Evolutionary conservation across 2,888 invertebrate species (phyloP).

Genomic region (Cenopis cana): DNA sequence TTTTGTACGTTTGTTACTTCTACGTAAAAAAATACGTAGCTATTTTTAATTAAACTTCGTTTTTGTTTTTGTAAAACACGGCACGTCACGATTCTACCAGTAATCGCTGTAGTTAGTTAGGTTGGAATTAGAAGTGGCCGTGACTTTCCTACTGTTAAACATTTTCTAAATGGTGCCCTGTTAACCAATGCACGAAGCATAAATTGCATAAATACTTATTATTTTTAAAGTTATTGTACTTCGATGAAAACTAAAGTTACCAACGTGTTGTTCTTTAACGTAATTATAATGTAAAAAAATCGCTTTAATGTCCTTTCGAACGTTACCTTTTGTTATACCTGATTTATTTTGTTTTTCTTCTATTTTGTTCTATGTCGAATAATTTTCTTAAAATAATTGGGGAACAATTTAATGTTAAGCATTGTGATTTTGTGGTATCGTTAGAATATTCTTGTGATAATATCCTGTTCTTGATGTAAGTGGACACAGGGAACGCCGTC

Average conservation of each 20-base stretch:
- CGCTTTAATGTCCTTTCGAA: constrained; percentile 78
- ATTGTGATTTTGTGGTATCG: constrained; percentile 81
- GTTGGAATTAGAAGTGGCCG: not conserved
- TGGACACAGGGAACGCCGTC: constrained; percentile 74
- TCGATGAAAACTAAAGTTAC: constrained; percentile 79
- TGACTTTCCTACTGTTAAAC: constrained; percentile 2
- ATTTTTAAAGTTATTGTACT: constrained; percentile 57
- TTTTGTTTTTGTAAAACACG: constrained; percentile 18
- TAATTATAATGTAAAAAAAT: constrained; percentile 69
- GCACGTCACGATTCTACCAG: constrained; percentile 7
- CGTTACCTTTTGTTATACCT: constrained; percentile 82
- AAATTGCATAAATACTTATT: constrained; percentile 48
- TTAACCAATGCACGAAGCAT: constrained; percentile 60
- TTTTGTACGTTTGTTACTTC: constrained; percentile 36
- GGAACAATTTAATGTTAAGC: constrained; percentile 81
- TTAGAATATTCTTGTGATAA: constrained; percentile 81
- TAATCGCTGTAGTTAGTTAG: not conserved
- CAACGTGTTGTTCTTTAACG: constrained; percentile 80
- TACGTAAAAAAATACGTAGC: constrained; percentile 40
- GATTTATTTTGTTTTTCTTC: constrained; percentile 73
- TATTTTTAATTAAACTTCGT: constrained; percentile 21
- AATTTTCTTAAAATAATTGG: constrained; percentile 68
- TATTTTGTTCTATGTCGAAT: constrained; percentile 68
- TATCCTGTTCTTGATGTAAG: constrained; percentile 67
- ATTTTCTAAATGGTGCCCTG: constrained; percentile 50